These are phyloP conservation scores for Olivierus martensii DNA, from an alignment of 1,140 invertebrate species.

Conservation along the genomic window DNA sequence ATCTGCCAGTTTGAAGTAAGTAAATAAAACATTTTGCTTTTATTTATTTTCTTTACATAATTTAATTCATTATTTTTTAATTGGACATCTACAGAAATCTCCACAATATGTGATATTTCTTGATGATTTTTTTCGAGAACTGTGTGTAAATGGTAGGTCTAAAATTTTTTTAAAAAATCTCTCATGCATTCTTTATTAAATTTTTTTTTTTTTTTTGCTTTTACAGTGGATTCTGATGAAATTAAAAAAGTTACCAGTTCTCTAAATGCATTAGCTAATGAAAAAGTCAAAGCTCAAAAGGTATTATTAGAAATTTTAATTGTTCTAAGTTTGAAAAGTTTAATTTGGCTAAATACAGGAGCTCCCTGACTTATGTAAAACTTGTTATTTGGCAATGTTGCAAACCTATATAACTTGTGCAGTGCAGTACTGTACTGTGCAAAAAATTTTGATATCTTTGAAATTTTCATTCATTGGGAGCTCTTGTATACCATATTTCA, in stretches of 20 bases:
- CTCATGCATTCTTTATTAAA: conserved; percentile 19
- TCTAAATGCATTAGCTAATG: conserved; percentile 59
- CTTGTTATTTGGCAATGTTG: no score
- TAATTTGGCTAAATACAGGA: no score
- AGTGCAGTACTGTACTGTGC: no score
- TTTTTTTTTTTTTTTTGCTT: conserved; percentile 8
- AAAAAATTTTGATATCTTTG: no score
- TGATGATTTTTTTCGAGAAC: conserved; percentile 59
- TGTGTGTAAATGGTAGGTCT: conserved; percentile 61
- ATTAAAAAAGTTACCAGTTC: conserved; percentile 67
- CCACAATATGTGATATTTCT: conserved; percentile 57
- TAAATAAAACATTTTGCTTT: not conserved
- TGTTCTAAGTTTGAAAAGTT: no score
- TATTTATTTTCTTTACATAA: not conserved
- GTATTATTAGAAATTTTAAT: conserved; percentile 10
- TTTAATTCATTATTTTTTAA: conserved; percentile 2
- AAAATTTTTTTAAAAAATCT: conserved; percentile 15
- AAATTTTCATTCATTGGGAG: no score
- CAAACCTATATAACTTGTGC: no score
- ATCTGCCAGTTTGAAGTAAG: conserved; percentile 43
- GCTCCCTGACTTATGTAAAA: no score
- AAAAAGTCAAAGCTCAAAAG: conserved; percentile 56
- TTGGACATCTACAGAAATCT: conserved; percentile 32
- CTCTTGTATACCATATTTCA: no score
- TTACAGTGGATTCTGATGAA: conserved; percentile 49